Conservation (phyloP, 53 echinoderm and acorn worm species). For the Holothuria leucospilota region DNA sequence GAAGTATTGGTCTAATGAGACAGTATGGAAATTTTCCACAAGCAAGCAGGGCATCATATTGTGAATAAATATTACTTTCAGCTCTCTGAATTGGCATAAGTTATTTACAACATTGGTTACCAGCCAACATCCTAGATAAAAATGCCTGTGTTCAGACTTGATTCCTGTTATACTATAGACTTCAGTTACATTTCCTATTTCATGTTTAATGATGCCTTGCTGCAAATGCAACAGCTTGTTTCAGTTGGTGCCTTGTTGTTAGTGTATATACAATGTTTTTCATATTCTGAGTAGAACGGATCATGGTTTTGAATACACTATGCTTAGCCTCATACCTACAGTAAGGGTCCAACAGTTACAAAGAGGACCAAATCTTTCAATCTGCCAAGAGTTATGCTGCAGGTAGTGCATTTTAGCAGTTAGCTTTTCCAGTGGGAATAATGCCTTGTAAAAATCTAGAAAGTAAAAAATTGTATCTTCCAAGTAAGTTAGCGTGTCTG, state of each 20-base stretch:
- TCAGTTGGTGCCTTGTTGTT: too few species aligned
- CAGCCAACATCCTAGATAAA: slow-evolving; percentile 17
- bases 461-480: slow-evolving; percentile 6
- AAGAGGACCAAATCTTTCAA: slow-evolving; percentile 32
- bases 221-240: too few species aligned
- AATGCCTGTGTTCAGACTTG: too few species aligned
- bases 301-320: slow-evolving; percentile 32
- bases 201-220: too few species aligned
- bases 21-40: neutral
- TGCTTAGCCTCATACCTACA: slow-evolving; percentile 54
- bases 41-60: neutral
- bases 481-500: neutral
- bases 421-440: slow-evolving; percentile 21
- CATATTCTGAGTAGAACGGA: slow-evolving; percentile 31
- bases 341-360: slow-evolving; percentile 48
- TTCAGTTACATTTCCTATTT: neutral
- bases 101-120: neutral
- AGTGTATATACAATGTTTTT: slow-evolving; percentile 33
- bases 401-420: slow-evolving; percentile 54
- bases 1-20: neutral
- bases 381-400: slow-evolving; percentile 27
- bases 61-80: slow-evolving; percentile 18
- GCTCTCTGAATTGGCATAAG: slow-evolving; percentile 8
- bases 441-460: neutral
- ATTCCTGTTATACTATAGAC: neutral